These are phyloP conservation scores for Lithobates pipiens DNA, from an alignment of 2,797 vertebrate genomes.

Conservation along the genomic window DNA sequence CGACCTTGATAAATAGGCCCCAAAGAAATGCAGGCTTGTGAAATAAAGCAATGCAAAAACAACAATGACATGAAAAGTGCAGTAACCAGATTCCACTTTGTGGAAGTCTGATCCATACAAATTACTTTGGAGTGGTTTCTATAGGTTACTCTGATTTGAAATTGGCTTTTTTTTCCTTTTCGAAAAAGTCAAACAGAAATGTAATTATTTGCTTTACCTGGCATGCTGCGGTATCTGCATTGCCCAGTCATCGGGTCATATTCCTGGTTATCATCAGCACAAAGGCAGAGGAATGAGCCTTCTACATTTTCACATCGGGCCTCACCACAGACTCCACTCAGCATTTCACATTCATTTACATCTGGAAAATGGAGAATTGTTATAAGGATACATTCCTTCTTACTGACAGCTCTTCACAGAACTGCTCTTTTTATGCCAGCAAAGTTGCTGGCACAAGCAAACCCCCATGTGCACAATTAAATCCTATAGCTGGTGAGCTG, in stretches of 20 bases:
- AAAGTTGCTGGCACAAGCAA: conserved; percentile 54
- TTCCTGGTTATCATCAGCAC: conserved; percentile 85
- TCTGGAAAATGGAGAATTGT: conserved; percentile 77
- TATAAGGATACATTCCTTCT: conserved; percentile 53
- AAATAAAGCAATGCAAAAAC: no score
- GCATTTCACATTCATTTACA: conserved; percentile 92
- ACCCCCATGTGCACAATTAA: conserved; percentile 59
- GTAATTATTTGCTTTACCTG: conserved; percentile 75
- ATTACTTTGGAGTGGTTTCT: not conserved
- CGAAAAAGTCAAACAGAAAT: not conserved
- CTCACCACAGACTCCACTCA: conserved; percentile 90
- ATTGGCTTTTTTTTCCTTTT: not conserved
- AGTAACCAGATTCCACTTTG: not conserved
- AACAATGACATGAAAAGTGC: not conserved
- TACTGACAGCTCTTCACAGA: conserved; percentile 58
- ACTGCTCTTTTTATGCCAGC: conserved; percentile 57
- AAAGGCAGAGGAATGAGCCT: conserved; percentile 89
- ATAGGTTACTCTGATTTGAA: not conserved
- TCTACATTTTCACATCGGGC: conserved; percentile 91
- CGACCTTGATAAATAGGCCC: not conserved
- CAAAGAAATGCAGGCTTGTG: not conserved
- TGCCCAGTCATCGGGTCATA: conserved; percentile 89
- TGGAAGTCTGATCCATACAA: no score
- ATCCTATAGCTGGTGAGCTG: conserved; percentile 52
- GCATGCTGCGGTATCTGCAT: conserved; percentile 78